Evolutionary conservation across 2,113 vertebrate species (phyloP).

Genomic region (Argyrosomus japonicus): DNA sequence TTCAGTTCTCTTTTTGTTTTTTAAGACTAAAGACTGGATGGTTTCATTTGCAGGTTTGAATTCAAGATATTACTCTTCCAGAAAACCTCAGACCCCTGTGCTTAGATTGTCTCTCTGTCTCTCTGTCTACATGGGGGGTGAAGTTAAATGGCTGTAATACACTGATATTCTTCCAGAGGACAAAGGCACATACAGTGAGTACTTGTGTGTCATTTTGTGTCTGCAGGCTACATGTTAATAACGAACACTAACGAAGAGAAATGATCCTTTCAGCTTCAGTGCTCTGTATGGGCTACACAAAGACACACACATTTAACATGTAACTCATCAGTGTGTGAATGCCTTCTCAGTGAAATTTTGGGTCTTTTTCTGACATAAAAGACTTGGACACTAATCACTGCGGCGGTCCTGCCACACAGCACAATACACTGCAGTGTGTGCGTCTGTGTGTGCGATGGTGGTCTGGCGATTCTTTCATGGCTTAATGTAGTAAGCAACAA

Average conservation of each 20-base stretch:
- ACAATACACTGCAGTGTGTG: slow-evolving; percentile 72
- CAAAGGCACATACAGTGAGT: slow-evolving; percentile 38
- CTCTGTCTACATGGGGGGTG: neutral
- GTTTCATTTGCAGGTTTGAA: neutral
- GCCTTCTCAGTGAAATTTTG: slow-evolving; percentile 61
- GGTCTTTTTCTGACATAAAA: slow-evolving; percentile 47
- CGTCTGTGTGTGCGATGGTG: slow-evolving; percentile 62
- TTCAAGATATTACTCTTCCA: slow-evolving; percentile 2
- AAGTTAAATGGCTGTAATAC: slow-evolving; percentile 13
- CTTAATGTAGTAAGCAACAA: slow-evolving; percentile 82
- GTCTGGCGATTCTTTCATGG: slow-evolving; percentile 77
- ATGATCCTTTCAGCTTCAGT: slow-evolving; percentile 66
- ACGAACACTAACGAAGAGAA: slow-evolving; percentile 78
- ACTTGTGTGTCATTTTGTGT: slow-evolving; percentile 58
- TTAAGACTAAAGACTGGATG: neutral
- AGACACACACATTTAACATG: slow-evolving; percentile 60
- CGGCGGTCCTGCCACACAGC: slow-evolving; percentile 25
- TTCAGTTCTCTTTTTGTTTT: neutral
- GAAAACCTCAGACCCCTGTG: neutral
- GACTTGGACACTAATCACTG: slow-evolving; percentile 58
- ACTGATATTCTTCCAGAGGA: slow-evolving; percentile 28
- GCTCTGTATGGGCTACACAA: slow-evolving; percentile 45
- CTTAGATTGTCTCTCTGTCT: slow-evolving; percentile 15
- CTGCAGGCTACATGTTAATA: slow-evolving; percentile 71
- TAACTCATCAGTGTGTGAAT: slow-evolving; percentile 54